Base-by-base conservation (phyloP, 2,888 invertebrate genomes). In the Ormyrus nitidulus region DNA sequence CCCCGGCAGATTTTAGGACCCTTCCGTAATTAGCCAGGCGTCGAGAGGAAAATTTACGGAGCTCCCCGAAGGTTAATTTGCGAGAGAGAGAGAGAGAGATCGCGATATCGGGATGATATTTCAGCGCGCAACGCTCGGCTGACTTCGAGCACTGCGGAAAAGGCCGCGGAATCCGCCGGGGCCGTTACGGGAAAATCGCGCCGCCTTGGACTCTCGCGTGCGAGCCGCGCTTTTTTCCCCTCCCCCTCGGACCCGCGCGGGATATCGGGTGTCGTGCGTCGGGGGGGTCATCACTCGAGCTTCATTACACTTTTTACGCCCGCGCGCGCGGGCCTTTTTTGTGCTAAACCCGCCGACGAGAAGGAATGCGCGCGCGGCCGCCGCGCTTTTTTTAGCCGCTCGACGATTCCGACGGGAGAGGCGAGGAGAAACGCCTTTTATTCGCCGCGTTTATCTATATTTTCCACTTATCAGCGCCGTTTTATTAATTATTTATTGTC, bases 81-180 rank as follows among this genome's bases (percentile, higher is more conserved):
- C 13, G 19, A 6, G 7, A 6, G 71, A 49, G 61, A 1, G 19
- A 19, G 19, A 2, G 6, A 13, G 9, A 77, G 71, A 77, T 65
- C 65, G 77, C 65, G 77, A 77, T 70, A 77, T 48, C 58, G 51
- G 46, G 74, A 69, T 74, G 79, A 79, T 79, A 79, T 74, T 79
- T 79, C 74, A 79, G 73, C 74, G 69, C 53, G 74, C 13, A 13
- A 62, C 46, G 69, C 70, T 58, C 11, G 49, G 62, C 44, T 19
- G 61, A 44, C 54, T 10, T 2, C 62, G n/a, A 51, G 49, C 8
- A 48, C n/a, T 19, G 19, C 64, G 64, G 64, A 65, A 65, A 49
- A 65, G 58, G 65, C 49, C 58, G 61, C 19, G 70, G 58, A 65
- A 71, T 65, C 59, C 65, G 71, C 65, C 71, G 65, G 51, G 8